phyloP scores from a whole-genome alignment of 2,113 vertebrate species.

The Indicator maculatus region DNA sequence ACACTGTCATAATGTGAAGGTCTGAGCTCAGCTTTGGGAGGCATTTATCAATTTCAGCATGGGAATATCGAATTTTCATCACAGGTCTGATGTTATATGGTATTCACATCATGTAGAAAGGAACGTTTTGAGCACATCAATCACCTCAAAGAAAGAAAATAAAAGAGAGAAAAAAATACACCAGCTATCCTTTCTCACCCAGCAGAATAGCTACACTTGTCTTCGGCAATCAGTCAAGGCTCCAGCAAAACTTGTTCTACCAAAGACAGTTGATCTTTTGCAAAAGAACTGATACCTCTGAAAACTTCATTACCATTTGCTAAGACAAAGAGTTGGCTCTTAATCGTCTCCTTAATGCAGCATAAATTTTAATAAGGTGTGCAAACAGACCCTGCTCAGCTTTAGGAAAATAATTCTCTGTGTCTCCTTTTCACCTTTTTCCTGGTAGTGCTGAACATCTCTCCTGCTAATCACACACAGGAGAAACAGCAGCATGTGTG shows the following conservation, averaged over 20 bases:
- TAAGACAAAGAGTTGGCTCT: background rate
- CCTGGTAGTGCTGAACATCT: background rate
- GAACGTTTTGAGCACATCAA: background rate
- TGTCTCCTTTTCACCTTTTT: background rate
- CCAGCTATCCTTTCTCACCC: background rate
- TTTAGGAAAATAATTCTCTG: background rate
- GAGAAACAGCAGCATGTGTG: background rate
- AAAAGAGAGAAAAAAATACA: background rate
- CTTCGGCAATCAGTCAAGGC: constrained; percentile 33
- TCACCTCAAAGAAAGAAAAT: background rate
- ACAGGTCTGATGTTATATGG: background rate
- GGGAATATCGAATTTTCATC: background rate
- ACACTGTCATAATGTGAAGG: background rate
- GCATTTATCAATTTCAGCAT: background rate
- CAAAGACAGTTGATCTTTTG: background rate
- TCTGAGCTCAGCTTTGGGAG: background rate
- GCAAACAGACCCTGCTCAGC: background rate
- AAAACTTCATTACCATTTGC: background rate
- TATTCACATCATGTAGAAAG: background rate
- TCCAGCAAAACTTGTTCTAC: constrained; percentile 21
- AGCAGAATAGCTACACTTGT: background rate
- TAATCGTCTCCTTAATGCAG: background rate
- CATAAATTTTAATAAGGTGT: background rate
- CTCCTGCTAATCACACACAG: background rate
- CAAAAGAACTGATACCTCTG: background rate